Conservation (phyloP, 2,888 invertebrate species). For the Strigamia maritima region DNA sequence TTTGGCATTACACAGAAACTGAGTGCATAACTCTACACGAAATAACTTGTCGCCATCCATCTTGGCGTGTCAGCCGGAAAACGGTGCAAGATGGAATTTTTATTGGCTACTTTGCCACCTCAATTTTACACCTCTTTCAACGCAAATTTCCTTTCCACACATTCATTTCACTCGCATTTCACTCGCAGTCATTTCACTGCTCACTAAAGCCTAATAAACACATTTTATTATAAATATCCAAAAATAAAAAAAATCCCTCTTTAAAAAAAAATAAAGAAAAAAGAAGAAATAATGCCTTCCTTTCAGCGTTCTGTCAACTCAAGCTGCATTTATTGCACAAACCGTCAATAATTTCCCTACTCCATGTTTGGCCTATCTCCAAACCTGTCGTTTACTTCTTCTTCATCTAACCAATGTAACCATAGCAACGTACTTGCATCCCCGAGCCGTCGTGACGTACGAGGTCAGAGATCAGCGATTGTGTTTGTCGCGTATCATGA, state of each 20-base stretch:
- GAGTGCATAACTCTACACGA: neutral
- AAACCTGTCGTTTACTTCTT: neutral
- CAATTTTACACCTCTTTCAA: too few species aligned
- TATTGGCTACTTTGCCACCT: neutral
- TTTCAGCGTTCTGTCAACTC: too few species aligned
- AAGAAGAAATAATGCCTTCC: too few species aligned
- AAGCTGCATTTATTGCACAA: neutral
- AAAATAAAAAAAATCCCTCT: too few species aligned
- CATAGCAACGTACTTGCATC: neutral
- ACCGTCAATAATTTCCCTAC: neutral
- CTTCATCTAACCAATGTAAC: neutral
- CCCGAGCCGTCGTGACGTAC: neutral
- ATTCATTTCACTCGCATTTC: too few species aligned
- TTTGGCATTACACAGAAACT: too few species aligned
- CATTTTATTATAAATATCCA: too few species aligned
- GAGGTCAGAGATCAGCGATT: constrained; percentile 10
- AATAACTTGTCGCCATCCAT: neutral
- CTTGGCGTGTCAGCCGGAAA: neutral
- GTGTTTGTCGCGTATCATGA: constrained; percentile 10
- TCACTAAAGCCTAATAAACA: too few species aligned
- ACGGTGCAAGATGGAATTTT: neutral
- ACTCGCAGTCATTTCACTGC: too few species aligned
- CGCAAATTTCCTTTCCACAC: too few species aligned
- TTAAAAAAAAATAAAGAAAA: too few species aligned
- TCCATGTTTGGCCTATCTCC: neutral